Base-by-base conservation (phyloP, 2,888 invertebrate genomes). In the Tetheella fluctuosa region DNA sequence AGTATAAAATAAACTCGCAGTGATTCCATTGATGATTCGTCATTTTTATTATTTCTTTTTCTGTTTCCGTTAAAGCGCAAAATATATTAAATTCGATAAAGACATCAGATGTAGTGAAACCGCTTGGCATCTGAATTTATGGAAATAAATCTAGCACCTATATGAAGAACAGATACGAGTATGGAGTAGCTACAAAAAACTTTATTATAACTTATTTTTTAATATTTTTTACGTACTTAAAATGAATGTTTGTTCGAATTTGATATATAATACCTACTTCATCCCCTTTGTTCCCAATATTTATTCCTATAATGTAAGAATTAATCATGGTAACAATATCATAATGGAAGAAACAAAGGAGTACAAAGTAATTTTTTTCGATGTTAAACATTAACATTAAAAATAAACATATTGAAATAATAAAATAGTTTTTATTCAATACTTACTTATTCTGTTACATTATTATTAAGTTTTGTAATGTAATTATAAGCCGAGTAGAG, bases 1-100 rank as follows among this genome's bases (percentile, higher is more conserved):
- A 89, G 84, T 90, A 91, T 91, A 85, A 90, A 92, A 91, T 93
- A 93, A 93, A 93, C 90, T 93, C 91, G 90, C 92, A 90, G 92
- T 91, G 93, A 93, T 93, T 93, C 93, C 93, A 93, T 90, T 92
- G 86, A 90, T 66, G 64, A 77, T 76, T 76, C 68, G 81, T 74
- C 70, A 85, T 89, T 89, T 88, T 80, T 86, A 87, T 87, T 77
- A 64, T 63, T 67, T 59, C 67, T 68, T 62, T 59, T 39, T 28
- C 61, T 69, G 54, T 57, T 39, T 8, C 25, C 34, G 20, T 13
- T 34, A 54, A 48, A 52, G 28, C 20, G 15, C 7, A 58, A 23
- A n/a, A 28, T 20, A 13, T 28, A 52, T n/a, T 30, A 30, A 20
- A 17, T 17, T 30, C 30, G 57, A 20, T 15, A n/a, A 7, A 20